Evolutionary conservation across 2,888 invertebrate species (phyloP).

Genomic region (Xiphydria camelus): DNA sequence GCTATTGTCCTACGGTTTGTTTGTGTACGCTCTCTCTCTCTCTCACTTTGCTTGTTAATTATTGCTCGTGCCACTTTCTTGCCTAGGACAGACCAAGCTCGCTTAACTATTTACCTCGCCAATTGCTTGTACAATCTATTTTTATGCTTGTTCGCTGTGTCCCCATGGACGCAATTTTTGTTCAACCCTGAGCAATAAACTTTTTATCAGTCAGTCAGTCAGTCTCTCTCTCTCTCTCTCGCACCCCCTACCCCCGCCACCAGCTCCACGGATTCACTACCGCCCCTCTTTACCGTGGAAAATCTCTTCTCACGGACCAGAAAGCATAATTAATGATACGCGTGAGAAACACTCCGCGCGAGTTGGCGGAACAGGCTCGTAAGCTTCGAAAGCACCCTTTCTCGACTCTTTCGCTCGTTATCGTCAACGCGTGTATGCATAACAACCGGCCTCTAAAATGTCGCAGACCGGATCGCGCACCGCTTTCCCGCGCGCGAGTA

Average conservation of each 20-base stretch:
- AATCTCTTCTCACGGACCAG: conserved; percentile 1
- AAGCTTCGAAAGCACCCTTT: neutral
- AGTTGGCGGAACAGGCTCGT: neutral
- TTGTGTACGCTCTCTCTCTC: conserved; percentile 21
- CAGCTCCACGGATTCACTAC: neutral
- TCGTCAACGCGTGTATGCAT: no score
- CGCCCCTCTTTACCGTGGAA: neutral
- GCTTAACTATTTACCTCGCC: no score
- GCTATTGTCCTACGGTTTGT: conserved; percentile 40
- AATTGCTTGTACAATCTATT: no score
- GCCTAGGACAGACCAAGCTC: no score
- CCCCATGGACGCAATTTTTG: no score
- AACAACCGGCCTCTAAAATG: no score
- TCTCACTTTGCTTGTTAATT: neutral
- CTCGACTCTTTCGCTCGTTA: no score
- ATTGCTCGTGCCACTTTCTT: no score
- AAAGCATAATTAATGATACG: neutral
- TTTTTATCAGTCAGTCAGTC: no score
- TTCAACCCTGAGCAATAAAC: no score
- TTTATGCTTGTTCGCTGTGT: no score
- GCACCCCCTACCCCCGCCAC: neutral
- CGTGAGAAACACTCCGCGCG: neutral
- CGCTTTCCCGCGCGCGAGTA: neutral
- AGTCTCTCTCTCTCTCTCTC: conserved; percentile 21
- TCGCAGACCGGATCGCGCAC: no score